A percentile compares a stretch with the other conserved stretches of the same genome.
These are phyloP conservation scores for Calcarius lapponicus DNA, from an alignment of 2,797 vertebrate genomes.

Conservation along the genomic window DNA sequence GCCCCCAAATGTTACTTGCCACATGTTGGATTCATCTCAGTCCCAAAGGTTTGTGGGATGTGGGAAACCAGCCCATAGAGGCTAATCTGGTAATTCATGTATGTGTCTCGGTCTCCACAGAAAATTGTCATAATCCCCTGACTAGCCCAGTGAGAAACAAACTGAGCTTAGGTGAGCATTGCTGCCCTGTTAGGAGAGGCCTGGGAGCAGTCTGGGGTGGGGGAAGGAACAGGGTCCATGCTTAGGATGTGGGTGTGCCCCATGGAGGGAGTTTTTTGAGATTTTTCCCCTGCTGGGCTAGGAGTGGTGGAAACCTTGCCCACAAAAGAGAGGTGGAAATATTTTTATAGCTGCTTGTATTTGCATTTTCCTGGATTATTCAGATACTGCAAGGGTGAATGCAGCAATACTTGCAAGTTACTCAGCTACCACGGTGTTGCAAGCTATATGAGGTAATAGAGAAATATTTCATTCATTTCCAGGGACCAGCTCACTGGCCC, in stretches of 20 bases:
- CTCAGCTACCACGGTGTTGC: background rate
- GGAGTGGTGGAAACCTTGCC: background rate
- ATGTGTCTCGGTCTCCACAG: background rate
- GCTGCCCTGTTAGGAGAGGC: background rate
- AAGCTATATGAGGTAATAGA: constrained; percentile 46
- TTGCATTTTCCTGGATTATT: background rate
- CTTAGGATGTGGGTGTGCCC: background rate
- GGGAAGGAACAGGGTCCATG: background rate
- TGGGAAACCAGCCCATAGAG: background rate
- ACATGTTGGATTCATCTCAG: background rate
- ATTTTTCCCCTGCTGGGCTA: background rate
- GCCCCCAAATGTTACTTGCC: background rate
- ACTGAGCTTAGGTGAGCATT: background rate
- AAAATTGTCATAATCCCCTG: background rate
- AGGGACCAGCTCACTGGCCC: constrained; percentile 3
- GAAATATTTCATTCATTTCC: constrained; percentile 54
- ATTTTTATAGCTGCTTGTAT: background rate
- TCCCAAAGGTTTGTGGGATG: background rate
- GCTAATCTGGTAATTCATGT: background rate
- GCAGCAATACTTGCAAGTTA: background rate
- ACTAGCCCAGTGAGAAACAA: background rate
- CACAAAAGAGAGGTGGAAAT: background rate
- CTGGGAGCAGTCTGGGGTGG: background rate
- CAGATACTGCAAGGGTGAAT: background rate
- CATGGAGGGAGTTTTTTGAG: accelerated